Evolutionary conservation across 1,140 invertebrate species (phyloP).

Genomic region (Drosophila trapezifrons): DNA sequence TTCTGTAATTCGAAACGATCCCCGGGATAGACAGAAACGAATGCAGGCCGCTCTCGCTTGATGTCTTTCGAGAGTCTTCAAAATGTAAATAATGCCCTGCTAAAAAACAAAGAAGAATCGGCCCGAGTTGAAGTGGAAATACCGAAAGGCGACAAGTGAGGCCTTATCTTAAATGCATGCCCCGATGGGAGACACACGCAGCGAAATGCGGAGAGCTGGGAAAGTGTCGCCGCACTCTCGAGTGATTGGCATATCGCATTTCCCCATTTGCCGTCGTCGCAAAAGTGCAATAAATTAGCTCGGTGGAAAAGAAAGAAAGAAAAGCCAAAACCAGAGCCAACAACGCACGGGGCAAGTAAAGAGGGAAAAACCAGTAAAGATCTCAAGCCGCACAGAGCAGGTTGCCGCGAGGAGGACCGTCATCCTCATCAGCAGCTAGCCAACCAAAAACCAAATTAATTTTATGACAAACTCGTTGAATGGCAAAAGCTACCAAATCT

Average conservation of each 20-base stretch:
- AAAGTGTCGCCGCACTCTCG: conserved; percentile 64
- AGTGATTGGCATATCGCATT: conserved; percentile 82
- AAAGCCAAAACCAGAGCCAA: conserved; percentile 4
- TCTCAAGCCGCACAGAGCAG: conserved; percentile 30
- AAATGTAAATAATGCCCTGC: conserved; percentile 78
- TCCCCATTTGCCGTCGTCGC: conserved; percentile 69
- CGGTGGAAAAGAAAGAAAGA: conserved; percentile 16
- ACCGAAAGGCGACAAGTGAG: conserved; percentile 69
- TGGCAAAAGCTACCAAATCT: conserved; percentile 60
- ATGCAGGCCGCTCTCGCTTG: conserved; percentile 28
- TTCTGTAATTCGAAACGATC: conserved; percentile 41
- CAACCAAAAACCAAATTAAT: conserved; percentile 71
- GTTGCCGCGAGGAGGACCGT: conserved; percentile 29
- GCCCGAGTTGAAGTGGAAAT: conserved; percentile 26
- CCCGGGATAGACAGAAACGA: conserved; percentile 10
- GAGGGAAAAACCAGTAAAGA: conserved; percentile 43
- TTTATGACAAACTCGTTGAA: conserved; percentile 78
- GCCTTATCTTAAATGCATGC: conserved; percentile 79
- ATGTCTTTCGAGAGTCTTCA: conserved; percentile 66
- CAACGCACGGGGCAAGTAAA: conserved; percentile 4
- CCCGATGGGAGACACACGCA: conserved; percentile 40
- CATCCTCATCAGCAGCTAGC: conserved; percentile 36
- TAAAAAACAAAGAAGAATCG: conserved; percentile 61
- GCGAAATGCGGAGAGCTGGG: conserved; percentile 21
- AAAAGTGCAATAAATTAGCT: conserved; percentile 78